Evolutionary conservation across 2,113 vertebrate genomes (phyloP).

Genomic region (Nycticryphes semicollaris): DNA sequence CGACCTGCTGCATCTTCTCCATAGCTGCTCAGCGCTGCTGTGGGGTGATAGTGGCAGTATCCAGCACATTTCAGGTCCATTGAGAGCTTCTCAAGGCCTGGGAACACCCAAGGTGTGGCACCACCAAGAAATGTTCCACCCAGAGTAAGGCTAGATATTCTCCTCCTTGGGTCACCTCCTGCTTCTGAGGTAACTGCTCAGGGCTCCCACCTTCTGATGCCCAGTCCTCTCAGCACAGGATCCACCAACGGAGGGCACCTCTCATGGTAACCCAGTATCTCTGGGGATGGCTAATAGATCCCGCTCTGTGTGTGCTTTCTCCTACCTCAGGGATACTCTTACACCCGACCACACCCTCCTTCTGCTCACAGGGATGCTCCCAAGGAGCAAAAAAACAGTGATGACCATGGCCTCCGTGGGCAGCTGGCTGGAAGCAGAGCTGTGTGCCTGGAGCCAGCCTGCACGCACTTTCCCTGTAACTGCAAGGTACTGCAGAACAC

Average conservation of each 20-base stretch:
- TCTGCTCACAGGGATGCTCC: neutral
- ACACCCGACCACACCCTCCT: no score
- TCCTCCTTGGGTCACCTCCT: neutral
- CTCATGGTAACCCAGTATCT: neutral
- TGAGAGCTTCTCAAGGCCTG: neutral
- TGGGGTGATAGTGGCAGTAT: neutral
- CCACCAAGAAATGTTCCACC: neutral
- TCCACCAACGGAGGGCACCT: neutral
- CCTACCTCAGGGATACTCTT: neutral
- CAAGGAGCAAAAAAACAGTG: neutral
- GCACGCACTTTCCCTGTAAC: neutral
- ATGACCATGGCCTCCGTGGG: accelerated
- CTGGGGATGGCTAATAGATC: neutral
- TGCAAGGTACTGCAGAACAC: neutral
- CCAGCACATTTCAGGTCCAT: neutral
- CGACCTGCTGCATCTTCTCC: conserved; percentile 63
- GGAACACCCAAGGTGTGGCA: no score
- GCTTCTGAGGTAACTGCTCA: accelerated
- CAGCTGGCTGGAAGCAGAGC: neutral
- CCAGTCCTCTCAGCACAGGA: accelerated
- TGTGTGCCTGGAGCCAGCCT: accelerated
- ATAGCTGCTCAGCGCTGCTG: conserved; percentile 44
- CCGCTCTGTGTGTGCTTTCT: neutral
- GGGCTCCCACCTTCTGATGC: neutral
- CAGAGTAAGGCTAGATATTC: neutral